phyloP scores from a whole-genome alignment of 2,888 invertebrate species.

The Stenichneumon culpator region DNA sequence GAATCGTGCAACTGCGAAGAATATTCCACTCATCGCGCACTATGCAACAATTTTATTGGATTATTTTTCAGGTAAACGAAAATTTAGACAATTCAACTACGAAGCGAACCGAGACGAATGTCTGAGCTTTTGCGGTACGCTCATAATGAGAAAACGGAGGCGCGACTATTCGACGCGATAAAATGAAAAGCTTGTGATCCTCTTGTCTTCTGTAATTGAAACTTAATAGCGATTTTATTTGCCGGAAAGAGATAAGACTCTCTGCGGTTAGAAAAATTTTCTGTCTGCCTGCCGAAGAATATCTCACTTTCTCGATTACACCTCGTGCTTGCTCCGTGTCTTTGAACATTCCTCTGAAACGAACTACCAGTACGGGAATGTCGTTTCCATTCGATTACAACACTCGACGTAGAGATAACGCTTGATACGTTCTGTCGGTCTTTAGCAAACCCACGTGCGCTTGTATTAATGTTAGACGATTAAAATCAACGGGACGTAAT shows the following conservation, averaged over 20 bases:
- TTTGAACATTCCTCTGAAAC: neutral
- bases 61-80: neutral
- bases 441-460: neutral
- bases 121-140: neutral
- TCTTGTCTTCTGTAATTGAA: neutral
- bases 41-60: neutral
- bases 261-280: neutral
- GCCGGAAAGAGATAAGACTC: conserved; percentile 38
- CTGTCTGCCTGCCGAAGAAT: neutral
- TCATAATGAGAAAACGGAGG: neutral
- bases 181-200: neutral
- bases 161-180: neutral
- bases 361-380: neutral
- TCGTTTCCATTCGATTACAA: conserved; percentile 3
- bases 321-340: neutral
- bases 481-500: neutral
- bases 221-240: conserved; percentile 21
- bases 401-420: neutral
- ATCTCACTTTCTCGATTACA: conserved; percentile 13
- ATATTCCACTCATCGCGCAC: neutral
- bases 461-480: neutral
- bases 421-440: neutral
- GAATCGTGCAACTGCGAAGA: neutral
- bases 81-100: neutral
- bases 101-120: neutral